These are phyloP conservation scores for Neomicropteryx cornuta DNA, from an alignment of 1,140 invertebrate genomes.

Conservation along the genomic window DNA sequence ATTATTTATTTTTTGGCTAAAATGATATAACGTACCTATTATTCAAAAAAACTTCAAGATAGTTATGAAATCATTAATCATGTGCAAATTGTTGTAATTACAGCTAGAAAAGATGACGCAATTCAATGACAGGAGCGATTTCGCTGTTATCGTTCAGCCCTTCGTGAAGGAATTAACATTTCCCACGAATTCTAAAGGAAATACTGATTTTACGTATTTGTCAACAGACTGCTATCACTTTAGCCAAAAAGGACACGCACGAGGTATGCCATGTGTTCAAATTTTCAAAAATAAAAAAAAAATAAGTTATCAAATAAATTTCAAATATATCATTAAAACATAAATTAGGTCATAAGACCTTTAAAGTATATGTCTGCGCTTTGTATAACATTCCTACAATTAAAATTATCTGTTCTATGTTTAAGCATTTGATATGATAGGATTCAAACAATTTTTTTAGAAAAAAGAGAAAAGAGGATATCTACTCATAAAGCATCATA, in stretches of 20 bases:
- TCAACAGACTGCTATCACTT: slow-evolving; percentile 63
- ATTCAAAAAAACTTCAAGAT: no score
- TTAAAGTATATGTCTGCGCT: no score
- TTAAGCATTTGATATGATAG: no score
- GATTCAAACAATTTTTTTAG: no score
- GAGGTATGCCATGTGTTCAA: slow-evolving; percentile 30
- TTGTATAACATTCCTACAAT: no score
- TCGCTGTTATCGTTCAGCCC: slow-evolving; percentile 51
- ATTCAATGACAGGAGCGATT: slow-evolving; percentile 45
- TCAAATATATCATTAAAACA: slow-evolving; percentile 1
- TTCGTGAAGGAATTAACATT: slow-evolving; percentile 30
- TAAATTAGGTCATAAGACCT: slow-evolving; percentile 6
- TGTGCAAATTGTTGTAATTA: slow-evolving; percentile 6
- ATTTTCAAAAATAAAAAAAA: background rate
- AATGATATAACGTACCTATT: no score
- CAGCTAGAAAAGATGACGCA: slow-evolving; percentile 26
- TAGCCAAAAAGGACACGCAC: slow-evolving; percentile 50
- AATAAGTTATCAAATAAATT: slow-evolving; percentile 2
- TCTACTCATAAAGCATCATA: no score
- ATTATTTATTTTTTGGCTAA: no score
- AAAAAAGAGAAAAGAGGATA: no score
- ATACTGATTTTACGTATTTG: slow-evolving; percentile 46
- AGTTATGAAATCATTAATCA: no score
- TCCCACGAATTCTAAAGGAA: slow-evolving; percentile 25
- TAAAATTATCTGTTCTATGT: no score